phyloP scores from a whole-genome alignment of 2,797 vertebrate genomes.

The Pangasius macronema region DNA sequence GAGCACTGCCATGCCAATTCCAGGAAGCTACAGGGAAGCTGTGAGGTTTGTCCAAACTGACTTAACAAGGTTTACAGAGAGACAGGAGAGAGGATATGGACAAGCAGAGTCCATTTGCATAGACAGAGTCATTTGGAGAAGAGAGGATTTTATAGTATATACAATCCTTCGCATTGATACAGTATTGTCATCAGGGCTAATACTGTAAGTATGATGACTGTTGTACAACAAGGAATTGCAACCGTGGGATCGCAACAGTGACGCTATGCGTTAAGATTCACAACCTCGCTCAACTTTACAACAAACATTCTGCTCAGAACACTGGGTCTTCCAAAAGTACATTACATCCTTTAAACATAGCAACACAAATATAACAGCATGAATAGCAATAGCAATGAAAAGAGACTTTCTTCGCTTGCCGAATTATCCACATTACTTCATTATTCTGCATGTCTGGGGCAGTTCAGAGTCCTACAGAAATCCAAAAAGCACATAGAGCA shows the following conservation, averaged over 20 bases:
- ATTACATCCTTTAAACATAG: background rate
- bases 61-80: slow-evolving; percentile 27
- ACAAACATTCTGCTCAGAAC: background rate
- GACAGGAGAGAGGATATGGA: slow-evolving; percentile 22
- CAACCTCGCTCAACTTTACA: background rate
- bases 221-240: background rate
- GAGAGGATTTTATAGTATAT: slow-evolving; percentile 1
- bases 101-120: background rate
- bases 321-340: too few species aligned
- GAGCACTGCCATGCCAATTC: slow-evolving; percentile 46
- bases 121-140: background rate
- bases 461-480: too few species aligned
- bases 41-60: slow-evolving; percentile 7
- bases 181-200: background rate
- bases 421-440: background rate
- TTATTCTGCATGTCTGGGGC: background rate
- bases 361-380: background rate
- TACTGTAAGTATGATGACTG: background rate
- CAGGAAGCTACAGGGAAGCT: slow-evolving; percentile 36
- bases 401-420: background rate
- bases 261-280: background rate
- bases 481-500: too few species aligned
- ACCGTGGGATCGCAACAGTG: background rate
- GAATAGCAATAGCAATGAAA: background rate
- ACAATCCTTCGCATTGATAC: background rate